Evolutionary conservation across 53 echinoderm and acorn worm species (phyloP), one percentile per base, ranked within the genome.

Genomic region (Hippasteria phrygiana): DNA sequence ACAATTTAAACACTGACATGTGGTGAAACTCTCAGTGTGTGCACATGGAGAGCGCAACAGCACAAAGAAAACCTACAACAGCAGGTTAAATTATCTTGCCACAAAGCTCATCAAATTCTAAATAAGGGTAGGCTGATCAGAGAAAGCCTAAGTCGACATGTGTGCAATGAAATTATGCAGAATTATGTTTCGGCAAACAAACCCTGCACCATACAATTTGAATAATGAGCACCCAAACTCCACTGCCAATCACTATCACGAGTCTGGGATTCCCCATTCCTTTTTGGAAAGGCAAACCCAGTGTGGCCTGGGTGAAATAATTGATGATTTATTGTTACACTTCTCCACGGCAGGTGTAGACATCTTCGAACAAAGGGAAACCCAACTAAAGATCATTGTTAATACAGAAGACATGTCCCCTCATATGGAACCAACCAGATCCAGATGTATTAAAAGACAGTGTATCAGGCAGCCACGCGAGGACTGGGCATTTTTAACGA

Each of bases 361-460:
- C 37, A 13, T 48, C 17, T 7, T 41, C 78, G n/a, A 33, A 78
- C 78, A 78, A 78, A 78, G 55, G n/a, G 62, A 62, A 54, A 78
- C 77, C 38, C 37, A 34, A 53, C 26, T n/a, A 37, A 33, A 59
- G 26, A n/a, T 20, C 39, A 17, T 22, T 24, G 39, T 20, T 55
- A 46, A 39, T 6, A 56, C 17, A 78, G 32, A 20, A 78, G 62
- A 78, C 38, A 59, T 33, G 33, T 56, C 39, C 27, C 38, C 12
- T 78, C 37, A 26, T 18, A 9, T 78, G 78, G 38, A 78, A 56
- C 78, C 78, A 78, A 78, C 55, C 78, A 78, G 55, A 78, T 78
- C 78, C n/a, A 40, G n/a, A 48, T 7, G 37, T 36, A 59, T 42
- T 62, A n/a, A 78, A 62, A 59, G 24, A n/a, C 41, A 59, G 55